A percentile compares a stretch with the other conserved stretches of the same genome.
Evolutionary conservation across 2,888 invertebrate species (phyloP).

Genomic region (Leucoptera coffeella): DNA sequence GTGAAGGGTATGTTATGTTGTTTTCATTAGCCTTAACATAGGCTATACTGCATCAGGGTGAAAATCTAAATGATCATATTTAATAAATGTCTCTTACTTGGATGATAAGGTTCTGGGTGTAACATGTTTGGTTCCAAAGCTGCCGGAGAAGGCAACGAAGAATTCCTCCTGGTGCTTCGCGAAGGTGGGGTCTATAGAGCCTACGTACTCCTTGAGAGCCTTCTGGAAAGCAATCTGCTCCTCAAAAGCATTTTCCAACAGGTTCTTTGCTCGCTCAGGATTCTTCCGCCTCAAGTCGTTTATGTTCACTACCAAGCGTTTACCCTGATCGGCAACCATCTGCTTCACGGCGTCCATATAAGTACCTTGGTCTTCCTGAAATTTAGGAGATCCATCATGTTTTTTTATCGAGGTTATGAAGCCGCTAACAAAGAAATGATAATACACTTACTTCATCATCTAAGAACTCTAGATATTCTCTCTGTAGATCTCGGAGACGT

Average conservation of each 20-base stretch:
- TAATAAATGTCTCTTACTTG: conserved; percentile 25
- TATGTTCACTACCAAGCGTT: conserved; percentile 81
- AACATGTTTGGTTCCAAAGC: conserved; percentile 95
- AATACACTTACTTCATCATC: conserved; percentile 92
- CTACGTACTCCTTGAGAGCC: conserved; percentile 86
- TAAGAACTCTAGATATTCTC: conserved; percentile 92
- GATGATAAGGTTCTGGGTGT: conserved; percentile 90
- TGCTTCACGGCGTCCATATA: conserved; percentile 83
- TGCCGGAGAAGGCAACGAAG: conserved; percentile 92
- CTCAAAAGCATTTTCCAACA: conserved; percentile 83
- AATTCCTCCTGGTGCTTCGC: conserved; percentile 80
- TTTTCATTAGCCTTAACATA: too few species aligned
- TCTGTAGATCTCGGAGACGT: conserved; percentile 73
- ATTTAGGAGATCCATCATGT: too few species aligned
- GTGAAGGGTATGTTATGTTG: too few species aligned
- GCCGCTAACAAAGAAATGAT: too few species aligned
- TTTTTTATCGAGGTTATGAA: conserved; percentile 5
- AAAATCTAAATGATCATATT: too few species aligned
- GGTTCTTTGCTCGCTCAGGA: conserved; percentile 65
- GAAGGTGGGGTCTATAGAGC: conserved; percentile 75
- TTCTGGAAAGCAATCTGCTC: conserved; percentile 87
- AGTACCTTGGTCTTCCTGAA: conserved; percentile 84
- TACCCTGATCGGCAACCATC: conserved; percentile 80
- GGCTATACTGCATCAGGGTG: too few species aligned
- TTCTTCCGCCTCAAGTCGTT: conserved; percentile 89